phyloP scores from a whole-genome alignment of 2,113 vertebrate species.

The Ploceus nigricollis region DNA sequence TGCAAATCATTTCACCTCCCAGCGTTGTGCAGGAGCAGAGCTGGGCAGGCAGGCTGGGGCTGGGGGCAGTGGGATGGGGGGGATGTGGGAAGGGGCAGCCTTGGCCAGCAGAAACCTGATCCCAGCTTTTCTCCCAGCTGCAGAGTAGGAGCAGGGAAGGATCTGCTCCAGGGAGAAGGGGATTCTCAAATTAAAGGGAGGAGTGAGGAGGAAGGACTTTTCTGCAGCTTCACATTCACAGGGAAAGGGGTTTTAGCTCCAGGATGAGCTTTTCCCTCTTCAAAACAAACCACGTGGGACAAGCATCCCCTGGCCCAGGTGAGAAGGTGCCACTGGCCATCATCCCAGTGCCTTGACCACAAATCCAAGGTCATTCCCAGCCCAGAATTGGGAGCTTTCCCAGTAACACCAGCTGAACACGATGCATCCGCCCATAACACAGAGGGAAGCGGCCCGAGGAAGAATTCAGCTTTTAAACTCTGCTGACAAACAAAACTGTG shows the following conservation, averaged over 20 bases:
- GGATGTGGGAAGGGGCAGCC: not conserved
- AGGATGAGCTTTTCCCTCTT: not conserved
- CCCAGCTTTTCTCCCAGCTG: not conserved
- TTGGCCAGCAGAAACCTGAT: not conserved
- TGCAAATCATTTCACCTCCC: conserved; percentile 51
- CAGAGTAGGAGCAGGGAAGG: not conserved
- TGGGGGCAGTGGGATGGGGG: not conserved
- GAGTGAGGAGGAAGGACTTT: not conserved
- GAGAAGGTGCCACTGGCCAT: rapidly evolving
- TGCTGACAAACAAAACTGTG: not conserved
- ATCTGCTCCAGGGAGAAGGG: not conserved
- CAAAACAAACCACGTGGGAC: rapidly evolving
- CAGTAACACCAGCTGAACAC: rapidly evolving
- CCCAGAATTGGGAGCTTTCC: not conserved
- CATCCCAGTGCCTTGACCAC: rapidly evolving
- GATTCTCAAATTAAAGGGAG: not conserved
- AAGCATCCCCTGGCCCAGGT: not conserved
- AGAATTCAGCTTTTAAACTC: not conserved
- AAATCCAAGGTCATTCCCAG: not conserved
- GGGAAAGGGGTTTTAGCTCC: not conserved
- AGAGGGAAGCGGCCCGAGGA: not conserved
- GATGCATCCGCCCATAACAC: rapidly evolving
- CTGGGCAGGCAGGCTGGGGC: not conserved
- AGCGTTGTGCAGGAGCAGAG: not conserved
- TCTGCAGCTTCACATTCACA: rapidly evolving